A percentile compares a stretch with the other conserved stretches of the same genome.
phyloP scores from a whole-genome alignment of 2,888 invertebrate species.

The Pherbina coryleti region DNA sequence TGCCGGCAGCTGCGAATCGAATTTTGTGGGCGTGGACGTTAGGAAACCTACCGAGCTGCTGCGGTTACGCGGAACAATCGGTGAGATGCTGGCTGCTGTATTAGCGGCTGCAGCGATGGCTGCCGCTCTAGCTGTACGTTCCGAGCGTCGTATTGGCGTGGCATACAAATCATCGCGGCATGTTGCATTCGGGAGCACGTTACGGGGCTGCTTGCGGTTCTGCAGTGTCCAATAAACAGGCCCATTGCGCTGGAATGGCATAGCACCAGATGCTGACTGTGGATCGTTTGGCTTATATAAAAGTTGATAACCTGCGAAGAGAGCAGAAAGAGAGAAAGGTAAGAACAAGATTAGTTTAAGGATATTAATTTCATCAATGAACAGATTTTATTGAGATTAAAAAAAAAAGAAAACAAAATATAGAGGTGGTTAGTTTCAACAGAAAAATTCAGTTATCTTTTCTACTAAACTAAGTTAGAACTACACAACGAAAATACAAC shows the following conservation, averaged over 20 bases:
- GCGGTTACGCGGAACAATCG: constrained; percentile 76
- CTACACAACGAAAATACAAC: too few species aligned
- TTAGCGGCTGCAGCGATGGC: constrained; percentile 47
- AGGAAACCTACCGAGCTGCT: constrained; percentile 73
- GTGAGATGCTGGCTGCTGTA: constrained; percentile 71
- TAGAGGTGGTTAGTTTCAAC: neutral
- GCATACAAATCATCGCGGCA: constrained; percentile 68
- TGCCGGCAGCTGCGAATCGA: constrained; percentile 45
- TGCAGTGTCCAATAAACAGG: constrained; percentile 76
- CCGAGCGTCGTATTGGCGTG: constrained; percentile 66
- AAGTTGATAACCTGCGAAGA: constrained; percentile 76
- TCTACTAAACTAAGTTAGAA: neutral
- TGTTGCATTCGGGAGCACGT: constrained; percentile 46
- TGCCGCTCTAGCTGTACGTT: constrained; percentile 56
- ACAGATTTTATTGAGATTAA: neutral
- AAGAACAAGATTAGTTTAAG: constrained; percentile 8
- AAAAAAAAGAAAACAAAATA: neutral
- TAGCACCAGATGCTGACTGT: constrained; percentile 49
- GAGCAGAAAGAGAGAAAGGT: constrained; percentile 44
- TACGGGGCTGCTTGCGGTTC: constrained; percentile 61
- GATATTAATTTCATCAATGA: neutral
- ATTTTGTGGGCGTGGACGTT: constrained; percentile 76
- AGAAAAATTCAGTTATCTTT: neutral
- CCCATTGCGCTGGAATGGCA: constrained; percentile 69
- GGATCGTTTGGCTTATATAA: constrained; percentile 69